A percentile compares a stretch with the other conserved stretches of the same genome.
phyloP scores from a whole-genome alignment of 2,113 vertebrate genomes.

The Euleptes europaea region DNA sequence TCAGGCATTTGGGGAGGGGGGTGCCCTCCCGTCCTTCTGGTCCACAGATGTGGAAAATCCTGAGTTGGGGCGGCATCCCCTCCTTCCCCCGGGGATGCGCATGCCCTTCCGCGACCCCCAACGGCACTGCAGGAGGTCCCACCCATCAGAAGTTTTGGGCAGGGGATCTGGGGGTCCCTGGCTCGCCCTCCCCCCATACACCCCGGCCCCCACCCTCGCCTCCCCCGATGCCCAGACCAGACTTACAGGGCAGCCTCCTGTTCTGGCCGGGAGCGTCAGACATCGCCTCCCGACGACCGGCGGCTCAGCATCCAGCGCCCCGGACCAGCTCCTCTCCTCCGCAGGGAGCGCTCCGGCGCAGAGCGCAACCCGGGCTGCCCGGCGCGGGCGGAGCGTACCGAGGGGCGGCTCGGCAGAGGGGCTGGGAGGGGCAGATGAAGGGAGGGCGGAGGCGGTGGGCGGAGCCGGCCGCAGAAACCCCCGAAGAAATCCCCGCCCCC shows the following conservation, averaged over 20 bases:
- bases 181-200: constrained; percentile 31
- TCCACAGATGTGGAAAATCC: too few species aligned
- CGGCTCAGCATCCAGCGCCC: too few species aligned
- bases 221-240: background rate
- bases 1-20: too few species aligned
- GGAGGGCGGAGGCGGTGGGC: too few species aligned
- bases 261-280: constrained; percentile 9
- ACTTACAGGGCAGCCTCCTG: constrained; percentile 26
- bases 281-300: background rate
- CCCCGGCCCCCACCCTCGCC: background rate
- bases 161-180: constrained; percentile 33
- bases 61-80: too few species aligned
- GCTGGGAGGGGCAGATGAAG: too few species aligned
- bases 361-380: background rate
- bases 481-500: background rate
- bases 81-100: too few species aligned
- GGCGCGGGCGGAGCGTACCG: constrained; percentile 26
- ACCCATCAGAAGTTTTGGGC: background rate
- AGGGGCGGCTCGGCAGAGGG: background rate
- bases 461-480: background rate
- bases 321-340: too few species aligned
- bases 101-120: too few species aligned
- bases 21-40: background rate
- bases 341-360: background rate
- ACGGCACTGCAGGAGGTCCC: too few species aligned